phyloP scores from a whole-genome alignment of 2,113 vertebrate species.

The Gasterosteus aculeatus region DNA sequence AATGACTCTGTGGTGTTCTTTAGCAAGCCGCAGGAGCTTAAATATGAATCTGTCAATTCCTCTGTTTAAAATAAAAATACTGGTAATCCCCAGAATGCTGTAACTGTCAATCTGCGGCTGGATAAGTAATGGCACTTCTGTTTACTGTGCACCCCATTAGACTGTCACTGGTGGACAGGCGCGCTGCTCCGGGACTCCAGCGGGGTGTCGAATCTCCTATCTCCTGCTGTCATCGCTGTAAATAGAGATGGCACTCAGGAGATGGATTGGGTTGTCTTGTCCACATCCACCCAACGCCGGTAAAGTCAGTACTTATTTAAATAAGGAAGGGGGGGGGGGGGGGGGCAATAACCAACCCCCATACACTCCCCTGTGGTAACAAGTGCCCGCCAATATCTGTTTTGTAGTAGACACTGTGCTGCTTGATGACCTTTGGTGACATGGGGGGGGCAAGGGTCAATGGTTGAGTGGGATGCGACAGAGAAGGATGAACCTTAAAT shows the following conservation, averaged over 20 bases:
- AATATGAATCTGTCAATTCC: conserved; percentile 36
- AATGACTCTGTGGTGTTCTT: conserved; percentile 59
- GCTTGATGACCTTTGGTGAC: neutral
- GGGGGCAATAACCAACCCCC: conserved; percentile 20
- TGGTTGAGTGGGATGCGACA: conserved; percentile 18
- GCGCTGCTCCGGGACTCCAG: conserved; percentile 1
- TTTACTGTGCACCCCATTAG: neutral
- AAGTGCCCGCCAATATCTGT: conserved; percentile 44
- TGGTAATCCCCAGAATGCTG: conserved; percentile 11
- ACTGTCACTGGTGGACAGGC: conserved; percentile 12
- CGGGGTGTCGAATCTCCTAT: conserved; percentile 46
- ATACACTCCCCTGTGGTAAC: conserved; percentile 16
- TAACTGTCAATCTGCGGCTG: neutral
- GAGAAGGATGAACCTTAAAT: neutral
- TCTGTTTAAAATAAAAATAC: conserved; percentile 32
- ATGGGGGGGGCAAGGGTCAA: neutral
- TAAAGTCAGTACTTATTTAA: conserved; percentile 55
- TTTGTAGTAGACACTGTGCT: conserved; percentile 8
- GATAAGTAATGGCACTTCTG: conserved; percentile 16
- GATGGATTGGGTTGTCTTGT: conserved; percentile 40
- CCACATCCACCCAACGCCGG: conserved; percentile 1
- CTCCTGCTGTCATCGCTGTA: conserved; percentile 63
- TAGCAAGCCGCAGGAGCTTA: conserved; percentile 56
- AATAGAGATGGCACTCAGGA: conserved; percentile 49
- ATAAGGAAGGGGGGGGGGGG: conserved; percentile 2